phyloP scores from a whole-genome alignment of 2,113 vertebrate species.

The Saguinus midas region DNA sequence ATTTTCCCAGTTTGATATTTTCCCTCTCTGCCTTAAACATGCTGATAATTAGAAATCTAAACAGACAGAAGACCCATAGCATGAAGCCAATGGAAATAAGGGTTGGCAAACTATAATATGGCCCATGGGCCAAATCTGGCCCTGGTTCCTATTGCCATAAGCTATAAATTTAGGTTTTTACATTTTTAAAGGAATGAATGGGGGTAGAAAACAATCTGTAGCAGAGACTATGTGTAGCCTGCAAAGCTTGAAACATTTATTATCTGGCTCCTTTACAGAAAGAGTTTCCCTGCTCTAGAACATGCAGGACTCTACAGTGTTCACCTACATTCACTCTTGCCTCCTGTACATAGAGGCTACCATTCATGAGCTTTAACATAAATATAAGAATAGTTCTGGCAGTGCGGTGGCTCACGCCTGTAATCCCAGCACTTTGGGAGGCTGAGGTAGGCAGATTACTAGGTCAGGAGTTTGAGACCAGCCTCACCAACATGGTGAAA shows the following conservation, averaged over 20 bases:
- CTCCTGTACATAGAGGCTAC: not conserved
- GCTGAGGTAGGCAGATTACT: too few species aligned
- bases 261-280: not conserved
- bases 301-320: not conserved
- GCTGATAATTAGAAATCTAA: not conserved
- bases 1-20: slow-evolving; percentile 8
- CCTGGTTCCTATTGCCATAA: not conserved
- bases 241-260: not conserved
- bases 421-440: too few species aligned
- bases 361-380: not conserved
- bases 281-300: not conserved
- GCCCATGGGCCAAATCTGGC: not conserved
- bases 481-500: too few species aligned
- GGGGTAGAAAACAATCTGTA: not conserved
- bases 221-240: not conserved
- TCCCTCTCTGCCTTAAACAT: slow-evolving; percentile 20
- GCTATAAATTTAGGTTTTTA: not conserved
- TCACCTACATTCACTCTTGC: too few species aligned
- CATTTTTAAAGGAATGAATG: not conserved
- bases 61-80: slow-evolving; percentile 3
- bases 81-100: not conserved
- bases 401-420: too few species aligned
- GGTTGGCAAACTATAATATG: not conserved
- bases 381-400: not conserved
- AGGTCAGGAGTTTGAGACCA: too few species aligned